These are phyloP conservation scores for Agrochola lychnidis DNA, from an alignment of 2,888 invertebrate species.

Conservation along the genomic window DNA sequence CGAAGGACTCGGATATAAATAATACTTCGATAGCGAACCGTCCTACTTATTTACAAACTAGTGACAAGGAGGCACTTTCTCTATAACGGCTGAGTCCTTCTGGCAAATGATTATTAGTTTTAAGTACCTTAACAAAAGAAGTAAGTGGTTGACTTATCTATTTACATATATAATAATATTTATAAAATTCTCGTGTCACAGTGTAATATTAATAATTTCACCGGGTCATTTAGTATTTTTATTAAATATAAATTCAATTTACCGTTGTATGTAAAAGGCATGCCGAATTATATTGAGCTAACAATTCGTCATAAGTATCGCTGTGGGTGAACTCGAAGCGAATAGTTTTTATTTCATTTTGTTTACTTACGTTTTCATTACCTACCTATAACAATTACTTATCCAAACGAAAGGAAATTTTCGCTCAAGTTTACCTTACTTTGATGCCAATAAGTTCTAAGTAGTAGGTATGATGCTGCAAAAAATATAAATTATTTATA, in stretches of 20 bases:
- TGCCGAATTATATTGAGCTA: slow-evolving; percentile 23
- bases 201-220: too few species aligned
- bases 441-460: not conserved
- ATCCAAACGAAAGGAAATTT: slow-evolving; percentile 5
- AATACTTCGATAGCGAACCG: not conserved
- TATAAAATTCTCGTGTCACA: too few species aligned
- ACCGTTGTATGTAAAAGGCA: slow-evolving; percentile 5
- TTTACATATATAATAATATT: too few species aligned
- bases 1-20: not conserved
- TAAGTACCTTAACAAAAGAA: not conserved
- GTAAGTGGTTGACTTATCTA: too few species aligned
- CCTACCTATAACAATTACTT: not conserved
- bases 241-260: not conserved
- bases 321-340: not conserved
- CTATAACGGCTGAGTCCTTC: not conserved
- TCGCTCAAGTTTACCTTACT: not conserved
- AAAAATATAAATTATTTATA: not conserved
- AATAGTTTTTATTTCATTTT: not conserved
- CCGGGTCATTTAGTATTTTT: not conserved
- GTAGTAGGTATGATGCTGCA: not conserved
- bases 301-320: slow-evolving; percentile 20
- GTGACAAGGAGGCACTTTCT: slow-evolving; percentile 4
- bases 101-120: not conserved
- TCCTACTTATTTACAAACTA: not conserved
- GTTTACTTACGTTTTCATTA: slow-evolving; percentile 8